Percentiles rank a stretch among this genome's conserved stretches.
phyloP scores from a whole-genome alignment of 2,888 invertebrate genomes.

The Rugalucina vietnamica region DNA sequence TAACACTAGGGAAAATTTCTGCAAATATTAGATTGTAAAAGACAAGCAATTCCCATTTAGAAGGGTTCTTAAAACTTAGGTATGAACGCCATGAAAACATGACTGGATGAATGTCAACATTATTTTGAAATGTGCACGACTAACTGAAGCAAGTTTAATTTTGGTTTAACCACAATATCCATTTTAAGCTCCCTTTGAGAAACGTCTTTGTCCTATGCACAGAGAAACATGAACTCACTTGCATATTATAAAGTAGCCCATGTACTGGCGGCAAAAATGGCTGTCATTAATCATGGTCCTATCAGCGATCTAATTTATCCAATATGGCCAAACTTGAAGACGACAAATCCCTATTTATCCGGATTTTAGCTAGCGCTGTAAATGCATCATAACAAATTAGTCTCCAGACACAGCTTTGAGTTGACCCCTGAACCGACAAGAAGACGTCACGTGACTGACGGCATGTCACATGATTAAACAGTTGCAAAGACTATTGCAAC shows the following conservation, averaged over 20 bases:
- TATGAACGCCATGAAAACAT: too few relatives aligned
- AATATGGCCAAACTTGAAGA: conserved; percentile 37
- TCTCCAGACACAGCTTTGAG: conserved; percentile 43
- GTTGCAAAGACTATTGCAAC: too few relatives aligned
- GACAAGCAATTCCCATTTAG: too few relatives aligned
- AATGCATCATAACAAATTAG: conserved; percentile 32
- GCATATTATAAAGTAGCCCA: conserved; percentile 45
- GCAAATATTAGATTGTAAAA: too few relatives aligned
- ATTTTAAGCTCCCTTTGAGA: background rate
- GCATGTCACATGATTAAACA: background rate
- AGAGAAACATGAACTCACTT: conserved; percentile 16
- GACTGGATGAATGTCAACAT: too few relatives aligned
- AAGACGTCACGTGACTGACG: background rate
- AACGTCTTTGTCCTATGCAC: background rate
- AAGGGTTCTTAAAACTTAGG: too few relatives aligned
- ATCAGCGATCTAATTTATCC: conserved; percentile 41
- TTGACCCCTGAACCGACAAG: conserved; percentile 36
- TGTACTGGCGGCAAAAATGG: conserved; percentile 12
- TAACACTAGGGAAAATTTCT: too few relatives aligned
- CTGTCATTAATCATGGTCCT: conserved; percentile 47
- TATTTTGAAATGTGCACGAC: too few relatives aligned
- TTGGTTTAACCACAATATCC: background rate
- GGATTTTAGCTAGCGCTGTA: conserved; percentile 41
- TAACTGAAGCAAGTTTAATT: background rate
- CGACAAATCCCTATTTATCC: conserved; percentile 48